These are phyloP conservation scores for Apogon hyalosoma DNA, from an alignment of 2,797 vertebrate species.

Conservation along the genomic window DNA sequence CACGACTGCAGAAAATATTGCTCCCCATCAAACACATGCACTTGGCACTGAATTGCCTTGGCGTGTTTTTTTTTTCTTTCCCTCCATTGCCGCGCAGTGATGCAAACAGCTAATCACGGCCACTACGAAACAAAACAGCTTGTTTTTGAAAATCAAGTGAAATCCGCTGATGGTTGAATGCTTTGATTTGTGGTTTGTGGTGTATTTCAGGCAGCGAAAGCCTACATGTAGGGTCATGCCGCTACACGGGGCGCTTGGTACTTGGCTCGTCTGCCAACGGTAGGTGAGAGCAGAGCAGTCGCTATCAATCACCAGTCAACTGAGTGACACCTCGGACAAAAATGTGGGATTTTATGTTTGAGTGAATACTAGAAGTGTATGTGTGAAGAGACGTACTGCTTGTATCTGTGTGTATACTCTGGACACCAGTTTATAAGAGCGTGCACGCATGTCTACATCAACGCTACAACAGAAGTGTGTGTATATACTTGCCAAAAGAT, in stretches of 20 bases:
- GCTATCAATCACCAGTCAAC: slow-evolving; percentile 22
- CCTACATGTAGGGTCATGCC: slow-evolving; percentile 30
- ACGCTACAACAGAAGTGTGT: slow-evolving; percentile 36
- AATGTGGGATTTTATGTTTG: slow-evolving; percentile 26
- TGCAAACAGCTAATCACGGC: neutral
- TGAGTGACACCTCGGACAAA: slow-evolving; percentile 32
- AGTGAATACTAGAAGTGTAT: slow-evolving; percentile 14
- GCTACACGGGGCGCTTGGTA: slow-evolving; percentile 2
- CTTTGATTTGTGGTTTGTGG: slow-evolving; percentile 20
- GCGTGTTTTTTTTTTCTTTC: neutral
- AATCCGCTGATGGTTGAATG: slow-evolving; percentile 21
- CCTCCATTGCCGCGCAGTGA: slow-evolving; percentile 5
- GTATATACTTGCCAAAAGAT: slow-evolving; percentile 44
- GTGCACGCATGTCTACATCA: slow-evolving; percentile 41
- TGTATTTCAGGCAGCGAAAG: neutral
- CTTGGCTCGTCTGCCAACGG: slow-evolving; percentile 12
- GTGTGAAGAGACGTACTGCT: slow-evolving; percentile 55
- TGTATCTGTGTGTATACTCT: slow-evolving; percentile 12
- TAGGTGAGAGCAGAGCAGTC: slow-evolving; percentile 24
- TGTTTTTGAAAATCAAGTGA: slow-evolving; percentile 13
- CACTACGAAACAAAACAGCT: slow-evolving; percentile 32
- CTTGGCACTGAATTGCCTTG: neutral
- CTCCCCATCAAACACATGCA: neutral
- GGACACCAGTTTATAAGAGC: slow-evolving; percentile 35
- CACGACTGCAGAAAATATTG: no score